These are phyloP conservation scores for Apis florea DNA, from an alignment of 1,140 invertebrate genomes.

Conservation along the genomic window DNA sequence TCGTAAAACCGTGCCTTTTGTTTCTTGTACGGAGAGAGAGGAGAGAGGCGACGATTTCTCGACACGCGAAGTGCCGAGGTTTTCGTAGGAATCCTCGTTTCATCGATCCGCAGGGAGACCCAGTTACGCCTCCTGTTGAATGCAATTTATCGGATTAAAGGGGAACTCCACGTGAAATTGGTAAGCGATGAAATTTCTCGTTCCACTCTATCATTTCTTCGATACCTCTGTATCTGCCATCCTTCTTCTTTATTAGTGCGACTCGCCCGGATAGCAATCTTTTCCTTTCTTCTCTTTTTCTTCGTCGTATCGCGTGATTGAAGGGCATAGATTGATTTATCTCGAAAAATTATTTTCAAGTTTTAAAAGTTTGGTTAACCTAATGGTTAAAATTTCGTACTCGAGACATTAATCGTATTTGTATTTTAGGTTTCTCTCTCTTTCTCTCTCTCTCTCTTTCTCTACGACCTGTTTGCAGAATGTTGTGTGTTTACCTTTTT, in stretches of 20 bases:
- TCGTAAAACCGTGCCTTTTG: not conserved
- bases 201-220: not conserved
- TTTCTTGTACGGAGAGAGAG: not conserved
- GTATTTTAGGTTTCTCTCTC: too few species aligned
- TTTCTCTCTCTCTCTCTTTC: too few species aligned
- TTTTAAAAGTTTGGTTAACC: too few species aligned
- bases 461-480: too few species aligned
- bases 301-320: not conserved
- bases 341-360: not conserved
- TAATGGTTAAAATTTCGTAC: too few species aligned
- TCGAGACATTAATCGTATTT: too few species aligned
- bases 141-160: constrained; percentile 38
- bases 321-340: not conserved
- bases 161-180: constrained; percentile 23
- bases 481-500: too few species aligned
- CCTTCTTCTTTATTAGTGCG: not conserved
- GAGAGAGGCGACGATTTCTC: not conserved
- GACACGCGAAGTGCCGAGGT: constrained; percentile 17
- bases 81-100: constrained; percentile 26
- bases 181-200: constrained; percentile 19
- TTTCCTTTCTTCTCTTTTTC: too few species aligned
- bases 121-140: not conserved
- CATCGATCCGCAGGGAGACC: not conserved
- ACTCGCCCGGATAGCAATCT: not conserved
- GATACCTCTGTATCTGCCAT: not conserved